Base-by-base conservation (phyloP, 2,113 vertebrate species). In the Toxotes chatareus region DNA sequence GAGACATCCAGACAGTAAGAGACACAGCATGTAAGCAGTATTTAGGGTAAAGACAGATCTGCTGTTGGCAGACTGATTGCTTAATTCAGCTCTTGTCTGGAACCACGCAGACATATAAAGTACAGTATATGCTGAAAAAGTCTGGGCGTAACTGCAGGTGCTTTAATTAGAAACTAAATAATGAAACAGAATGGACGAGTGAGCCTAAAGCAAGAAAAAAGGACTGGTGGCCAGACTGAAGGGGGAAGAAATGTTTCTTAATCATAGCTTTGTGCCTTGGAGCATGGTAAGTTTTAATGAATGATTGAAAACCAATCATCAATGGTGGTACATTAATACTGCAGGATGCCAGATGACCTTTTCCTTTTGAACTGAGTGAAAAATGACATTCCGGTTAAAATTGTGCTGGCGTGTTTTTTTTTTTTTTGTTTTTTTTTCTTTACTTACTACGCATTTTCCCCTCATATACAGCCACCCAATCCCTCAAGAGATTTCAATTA, bases 261-360 rank as follows among this genome's bases (percentile, higher is more conserved):
- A 94, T 94, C 91, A 94, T 91, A 92, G 88, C 90, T 90, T 91
- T 94, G 90, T 91, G 92, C 93, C 93, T 93, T 83, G 91, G 80
- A 94, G 94, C 94, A 81, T 93, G 86, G 86, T 91, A 85, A 82
- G 83, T 93, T 93, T 95, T 93, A 95, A 95, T 95, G 93, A 94
- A 91, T 92, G 92, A 95, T 93, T 95, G 93, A 91, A 94, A 93
- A 93, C 89, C 93, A 95, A 94, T 95, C 94, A 95, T 91, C 89
- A 89, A 94, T 89, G 91, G 83, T 67, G 86, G 69, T 89, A 86
- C 92, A 92, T 92, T 94, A 93, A 94, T 91, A 86, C 81, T 88
- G 69, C 88, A 91, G 89, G 72, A 86, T 78, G 74, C 80, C 76
- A 76, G 79, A 70, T 95, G 93, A 94, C 93, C 93, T 94, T 95